These are phyloP conservation scores for Fragum whitleyi DNA, from an alignment of 2,888 invertebrate genomes.

Conservation along the genomic window DNA sequence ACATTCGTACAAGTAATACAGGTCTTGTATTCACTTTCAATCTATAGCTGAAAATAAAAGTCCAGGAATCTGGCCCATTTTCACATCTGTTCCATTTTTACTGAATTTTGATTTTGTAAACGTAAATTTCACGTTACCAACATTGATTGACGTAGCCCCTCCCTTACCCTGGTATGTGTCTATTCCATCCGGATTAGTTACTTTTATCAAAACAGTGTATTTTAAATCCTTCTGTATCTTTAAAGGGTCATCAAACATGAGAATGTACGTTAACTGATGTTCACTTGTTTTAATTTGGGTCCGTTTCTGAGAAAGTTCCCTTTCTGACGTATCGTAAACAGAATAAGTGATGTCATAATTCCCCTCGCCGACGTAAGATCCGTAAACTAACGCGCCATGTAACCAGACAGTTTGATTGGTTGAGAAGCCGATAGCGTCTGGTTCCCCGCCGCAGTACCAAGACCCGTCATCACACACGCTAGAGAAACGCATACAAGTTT, in stretches of 20 bases:
- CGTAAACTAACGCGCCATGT: conserved; percentile 68
- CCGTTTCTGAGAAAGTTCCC: conserved; percentile 51
- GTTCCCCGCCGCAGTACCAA: conserved; percentile 72
- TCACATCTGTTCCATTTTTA: conserved; percentile 70
- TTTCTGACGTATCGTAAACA: conserved; percentile 58
- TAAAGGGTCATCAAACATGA: conserved; percentile 62
- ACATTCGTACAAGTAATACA: too few species aligned
- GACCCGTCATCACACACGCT: conserved; percentile 69
- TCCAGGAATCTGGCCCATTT: conserved; percentile 72
- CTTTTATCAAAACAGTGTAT: conserved; percentile 62
- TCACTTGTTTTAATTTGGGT: conserved; percentile 68
- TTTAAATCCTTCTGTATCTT: conserved; percentile 49
- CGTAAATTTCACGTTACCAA: conserved; percentile 61
- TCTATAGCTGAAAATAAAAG: conserved; percentile 59
- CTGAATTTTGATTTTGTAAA: conserved; percentile 69
- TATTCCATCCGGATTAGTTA: conserved; percentile 65
- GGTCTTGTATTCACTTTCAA: background rate
- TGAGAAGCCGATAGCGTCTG: conserved; percentile 67
- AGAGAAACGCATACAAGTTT: conserved; percentile 67
- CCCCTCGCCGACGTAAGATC: conserved; percentile 70
- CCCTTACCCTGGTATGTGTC: conserved; percentile 70
- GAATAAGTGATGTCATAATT: conserved; percentile 66
- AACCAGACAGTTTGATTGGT: conserved; percentile 61
- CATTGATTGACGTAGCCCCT: conserved; percentile 56
- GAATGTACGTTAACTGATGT: conserved; percentile 67